Conservation (phyloP, 2,888 invertebrate genomes). For the Exephanes ischioxanthus region DNA sequence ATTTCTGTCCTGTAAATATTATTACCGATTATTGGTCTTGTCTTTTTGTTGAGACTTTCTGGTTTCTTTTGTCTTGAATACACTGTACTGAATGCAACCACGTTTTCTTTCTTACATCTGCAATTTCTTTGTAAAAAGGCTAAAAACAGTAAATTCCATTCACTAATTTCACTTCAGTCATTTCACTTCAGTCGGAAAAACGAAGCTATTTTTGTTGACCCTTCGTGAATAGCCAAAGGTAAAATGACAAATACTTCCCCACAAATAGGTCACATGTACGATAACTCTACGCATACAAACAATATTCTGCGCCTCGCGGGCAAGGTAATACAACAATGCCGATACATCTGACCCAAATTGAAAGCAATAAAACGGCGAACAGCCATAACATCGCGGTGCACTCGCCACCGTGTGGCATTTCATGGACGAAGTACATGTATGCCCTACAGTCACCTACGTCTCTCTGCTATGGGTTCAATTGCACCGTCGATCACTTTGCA, state of each 20-base stretch:
- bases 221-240: not conserved
- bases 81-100: too few relatives aligned
- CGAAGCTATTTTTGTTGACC: not conserved
- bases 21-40: too few relatives aligned
- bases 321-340: constrained; percentile 49
- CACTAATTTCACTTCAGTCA: too few relatives aligned
- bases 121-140: not conserved
- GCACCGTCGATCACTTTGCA: constrained; percentile 18
- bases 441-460: constrained; percentile 24
- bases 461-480: constrained; percentile 7
- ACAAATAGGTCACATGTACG: not conserved
- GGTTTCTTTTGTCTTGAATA: too few relatives aligned
- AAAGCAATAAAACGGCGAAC: constrained; percentile 72
- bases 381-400: constrained; percentile 73
- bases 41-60: too few relatives aligned
- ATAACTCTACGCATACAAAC: not conserved
- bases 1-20: too few relatives aligned
- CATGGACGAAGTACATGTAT: constrained; percentile 7
- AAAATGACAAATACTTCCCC: not conserved
- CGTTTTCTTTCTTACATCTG: not conserved
- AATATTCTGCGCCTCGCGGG: constrained; percentile 34
- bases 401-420: constrained; percentile 22
- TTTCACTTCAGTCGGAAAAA: not conserved
- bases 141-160: not conserved
- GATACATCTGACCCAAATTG: constrained; percentile 76